Evolutionary conservation across 64 coral and sea anemone species (phyloP).

Genomic region (Acropora tenuis): DNA sequence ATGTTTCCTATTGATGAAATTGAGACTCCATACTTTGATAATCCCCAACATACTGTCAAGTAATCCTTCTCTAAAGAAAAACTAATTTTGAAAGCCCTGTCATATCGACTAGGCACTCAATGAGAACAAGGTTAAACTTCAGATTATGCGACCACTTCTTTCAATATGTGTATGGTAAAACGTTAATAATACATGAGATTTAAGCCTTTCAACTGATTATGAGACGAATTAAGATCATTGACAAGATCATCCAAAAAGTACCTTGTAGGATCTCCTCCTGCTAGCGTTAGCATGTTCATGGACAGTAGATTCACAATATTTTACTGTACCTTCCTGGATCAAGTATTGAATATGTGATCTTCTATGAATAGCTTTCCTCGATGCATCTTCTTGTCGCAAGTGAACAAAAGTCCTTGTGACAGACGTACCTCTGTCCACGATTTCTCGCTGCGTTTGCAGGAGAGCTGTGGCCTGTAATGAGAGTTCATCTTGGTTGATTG

Average conservation of each 20-base stretch:
- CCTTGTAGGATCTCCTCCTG: neutral
- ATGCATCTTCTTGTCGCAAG: neutral
- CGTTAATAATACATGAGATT: neutral
- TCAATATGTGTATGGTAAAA: neutral
- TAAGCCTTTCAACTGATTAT: neutral
- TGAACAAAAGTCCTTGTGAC: constrained; percentile 2
- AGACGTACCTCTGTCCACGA: neutral
- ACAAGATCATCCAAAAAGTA: neutral
- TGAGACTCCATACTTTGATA: neutral
- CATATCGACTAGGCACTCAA: neutral
- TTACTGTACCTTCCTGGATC: neutral
- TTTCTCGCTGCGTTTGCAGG: neutral
- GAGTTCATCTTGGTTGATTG: neutral
- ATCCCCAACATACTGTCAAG: neutral
- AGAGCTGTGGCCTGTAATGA: neutral
- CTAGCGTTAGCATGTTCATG: neutral
- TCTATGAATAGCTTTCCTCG: constrained; percentile 1
- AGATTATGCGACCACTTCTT: neutral
- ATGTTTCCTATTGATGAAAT: neutral
- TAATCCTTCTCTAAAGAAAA: neutral
- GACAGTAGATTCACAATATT: neutral
- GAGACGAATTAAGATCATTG: neutral
- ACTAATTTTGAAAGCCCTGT: too few species aligned
- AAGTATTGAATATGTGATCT: neutral
- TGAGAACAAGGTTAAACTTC: neutral